Conservation (phyloP, 2,797 vertebrate species). For the Decapterus maruadsi region DNA sequence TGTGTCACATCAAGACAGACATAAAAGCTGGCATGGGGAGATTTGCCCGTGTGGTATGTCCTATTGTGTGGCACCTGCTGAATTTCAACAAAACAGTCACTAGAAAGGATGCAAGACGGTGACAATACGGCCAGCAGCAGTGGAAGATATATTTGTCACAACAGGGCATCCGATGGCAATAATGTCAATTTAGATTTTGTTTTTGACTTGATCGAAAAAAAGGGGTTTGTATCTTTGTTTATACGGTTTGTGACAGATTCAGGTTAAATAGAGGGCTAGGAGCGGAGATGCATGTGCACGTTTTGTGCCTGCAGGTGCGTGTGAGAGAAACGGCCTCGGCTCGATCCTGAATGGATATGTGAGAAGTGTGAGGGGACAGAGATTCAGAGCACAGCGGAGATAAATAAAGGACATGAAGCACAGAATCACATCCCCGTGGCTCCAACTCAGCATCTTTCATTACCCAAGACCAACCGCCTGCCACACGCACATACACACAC, state of each 20-base stretch:
- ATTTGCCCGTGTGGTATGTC: conserved; percentile 17
- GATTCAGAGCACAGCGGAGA: conserved; percentile 4
- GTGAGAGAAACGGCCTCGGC: conserved; percentile 32
- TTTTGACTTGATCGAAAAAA: conserved; percentile 40
- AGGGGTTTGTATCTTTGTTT: conserved; percentile 48
- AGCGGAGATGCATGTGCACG: conserved; percentile 39
- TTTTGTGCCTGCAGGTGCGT: conserved; percentile 47
- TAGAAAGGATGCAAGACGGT: conserved; percentile 4
- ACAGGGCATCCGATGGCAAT: neutral
- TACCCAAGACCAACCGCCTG: conserved; percentile 59
- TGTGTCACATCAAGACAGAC: conserved; percentile 45
- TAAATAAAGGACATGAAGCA: conserved; percentile 50
- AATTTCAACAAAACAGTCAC: conserved; percentile 30
- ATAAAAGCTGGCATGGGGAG: conserved; percentile 37
- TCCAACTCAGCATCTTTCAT: conserved; percentile 61
- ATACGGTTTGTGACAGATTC: conserved; percentile 64
- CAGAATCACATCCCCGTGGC: conserved; percentile 33
- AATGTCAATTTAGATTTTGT: conserved; percentile 8
- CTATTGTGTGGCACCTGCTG: neutral
- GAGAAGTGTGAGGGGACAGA: conserved; percentile 7
- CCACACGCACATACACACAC: conserved; percentile 9
- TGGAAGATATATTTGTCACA: conserved; percentile 27
- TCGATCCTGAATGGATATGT: conserved; percentile 15
- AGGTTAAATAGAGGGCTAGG: conserved; percentile 50
- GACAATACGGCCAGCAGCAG: conserved; percentile 11